These are phyloP conservation scores for Oeneis ivallda DNA, from an alignment of 2,888 invertebrate genomes.

Conservation along the genomic window DNA sequence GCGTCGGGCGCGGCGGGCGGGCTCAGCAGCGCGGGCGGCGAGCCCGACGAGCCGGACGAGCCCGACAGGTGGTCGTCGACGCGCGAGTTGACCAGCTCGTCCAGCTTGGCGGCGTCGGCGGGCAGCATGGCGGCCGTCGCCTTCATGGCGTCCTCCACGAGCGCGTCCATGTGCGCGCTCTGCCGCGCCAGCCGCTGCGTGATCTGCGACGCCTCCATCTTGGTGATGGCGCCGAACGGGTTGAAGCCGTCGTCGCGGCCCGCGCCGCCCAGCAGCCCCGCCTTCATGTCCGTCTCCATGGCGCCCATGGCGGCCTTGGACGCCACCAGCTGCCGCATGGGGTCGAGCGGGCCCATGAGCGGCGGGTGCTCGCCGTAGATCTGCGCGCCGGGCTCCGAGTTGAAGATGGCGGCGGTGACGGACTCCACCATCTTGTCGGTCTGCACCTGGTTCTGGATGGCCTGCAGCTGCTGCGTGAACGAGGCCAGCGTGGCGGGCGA, in stretches of 20 bases:
- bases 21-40: slow-evolving; percentile 51
- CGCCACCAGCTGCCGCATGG: slow-evolving; percentile 64
- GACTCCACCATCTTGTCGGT: slow-evolving; percentile 80
- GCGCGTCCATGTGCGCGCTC: slow-evolving; percentile 73
- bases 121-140: slow-evolving; percentile 72
- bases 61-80: slow-evolving; percentile 70
- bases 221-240: slow-evolving; percentile 67
- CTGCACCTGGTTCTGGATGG: slow-evolving; percentile 75
- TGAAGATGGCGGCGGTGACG: slow-evolving; percentile 77
- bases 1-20: slow-evolving; percentile 41
- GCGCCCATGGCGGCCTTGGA: slow-evolving; percentile 45
- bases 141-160: slow-evolving; percentile 76
- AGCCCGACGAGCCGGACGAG: slow-evolving; percentile 56
- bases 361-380: slow-evolving; percentile 56
- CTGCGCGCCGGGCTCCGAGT: slow-evolving; percentile 62
- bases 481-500: slow-evolving; percentile 66
- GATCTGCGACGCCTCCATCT: slow-evolving; percentile 65
- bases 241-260: slow-evolving; percentile 55
- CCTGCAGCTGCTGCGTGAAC: slow-evolving; percentile 74
- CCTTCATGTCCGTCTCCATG: slow-evolving; percentile 63
- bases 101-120: slow-evolving; percentile 75
- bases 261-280: slow-evolving; percentile 53
- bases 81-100: slow-evolving; percentile 80
- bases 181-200: slow-evolving; percentile 67
- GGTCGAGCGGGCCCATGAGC: slow-evolving; percentile 50